Conservation (phyloP, 2,888 invertebrate species). For the Thelaira solivaga region DNA sequence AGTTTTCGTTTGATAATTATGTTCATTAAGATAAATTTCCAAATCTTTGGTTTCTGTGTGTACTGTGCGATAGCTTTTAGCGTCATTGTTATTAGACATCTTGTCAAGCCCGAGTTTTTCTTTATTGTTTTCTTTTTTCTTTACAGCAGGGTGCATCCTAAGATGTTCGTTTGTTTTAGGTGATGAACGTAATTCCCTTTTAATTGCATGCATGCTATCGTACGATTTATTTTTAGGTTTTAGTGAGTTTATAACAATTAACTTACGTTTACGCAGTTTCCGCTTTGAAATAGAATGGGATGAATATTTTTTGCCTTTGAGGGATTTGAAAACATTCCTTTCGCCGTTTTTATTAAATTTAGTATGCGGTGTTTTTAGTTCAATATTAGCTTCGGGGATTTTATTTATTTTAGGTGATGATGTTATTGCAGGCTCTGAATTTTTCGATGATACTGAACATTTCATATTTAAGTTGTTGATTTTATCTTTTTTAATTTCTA, state of each 20-base stretch:
- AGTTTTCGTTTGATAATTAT: constrained; percentile 16
- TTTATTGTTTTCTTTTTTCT: constrained; percentile 8
- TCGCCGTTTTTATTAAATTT: constrained; percentile 23
- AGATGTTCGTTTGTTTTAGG: constrained; percentile 20
- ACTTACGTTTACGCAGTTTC: constrained; percentile 70
- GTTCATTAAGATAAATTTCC: constrained; percentile 34
- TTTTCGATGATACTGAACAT: not conserved
- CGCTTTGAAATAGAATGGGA: constrained; percentile 60
- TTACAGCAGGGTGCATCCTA: not conserved
- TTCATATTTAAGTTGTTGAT: not conserved
- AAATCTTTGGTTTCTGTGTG: constrained; percentile 56
- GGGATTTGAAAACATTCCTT: constrained; percentile 23
- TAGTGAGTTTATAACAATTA: constrained; percentile 67
- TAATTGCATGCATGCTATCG: constrained; percentile 6
- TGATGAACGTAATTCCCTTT: constrained; percentile 31
- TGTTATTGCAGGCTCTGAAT: not conserved
- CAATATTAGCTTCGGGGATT: not conserved
- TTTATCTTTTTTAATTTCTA: constrained; percentile 49
- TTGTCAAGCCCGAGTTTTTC: not conserved
- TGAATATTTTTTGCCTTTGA: constrained; percentile 31
- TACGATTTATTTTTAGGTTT: constrained; percentile 41
- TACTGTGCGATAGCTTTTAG: constrained; percentile 46
- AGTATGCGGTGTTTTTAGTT: not conserved
- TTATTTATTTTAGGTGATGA: not conserved
- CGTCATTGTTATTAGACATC: not conserved